Base-by-base conservation (phyloP, 2,888 invertebrate genomes). In the Aromia moschata region DNA sequence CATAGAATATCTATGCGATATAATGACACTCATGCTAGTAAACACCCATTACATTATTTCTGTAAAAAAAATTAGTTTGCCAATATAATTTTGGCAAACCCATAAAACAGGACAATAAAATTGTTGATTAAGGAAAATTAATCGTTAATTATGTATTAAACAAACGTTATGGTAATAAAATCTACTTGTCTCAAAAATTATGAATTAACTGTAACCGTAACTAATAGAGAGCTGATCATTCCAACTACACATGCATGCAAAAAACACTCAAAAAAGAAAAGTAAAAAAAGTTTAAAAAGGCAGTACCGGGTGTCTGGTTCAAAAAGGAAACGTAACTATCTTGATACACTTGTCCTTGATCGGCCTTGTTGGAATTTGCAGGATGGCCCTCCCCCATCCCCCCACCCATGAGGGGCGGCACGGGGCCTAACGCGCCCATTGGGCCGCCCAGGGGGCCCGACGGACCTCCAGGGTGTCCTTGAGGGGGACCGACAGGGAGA, bases 301-400 rank as follows among this genome's bases (percentile, higher is more conserved):
- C 78, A 78, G 80, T 80, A 80, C 80, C 82, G 76, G 81, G 84
- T 74, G 75, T 72, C 77, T 86, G 86, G 81, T 85, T 86, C 80
- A 87, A 84, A 81, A 87, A 87, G 71, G 87, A 86, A 79, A 87
- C 86, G 79, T 87, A 87, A 82, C 87, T 87, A 82, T 87, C 87
- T 81, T 87, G 87, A 79, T 87, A 86, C 79, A 87, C 86, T 70
- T 79, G 76, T 77, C 79, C 80, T 73, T 71, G 77, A 72, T 69
- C 74, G 56, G 66, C 70, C 72, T 68, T 73, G 73, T 65, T 68
- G 68, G 65, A 69, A 72, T 44, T 66, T 52, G 70, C 67, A 56
- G 69, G 71, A 59, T 80, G 77, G 70, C 81, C 68, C 59, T 65
- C 58, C 53, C 63, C 58, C 41, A 61, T 45, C 62, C 62, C 64